Conservation (phyloP, 2,888 invertebrate genomes). For the Lottia gigantea region DNA sequence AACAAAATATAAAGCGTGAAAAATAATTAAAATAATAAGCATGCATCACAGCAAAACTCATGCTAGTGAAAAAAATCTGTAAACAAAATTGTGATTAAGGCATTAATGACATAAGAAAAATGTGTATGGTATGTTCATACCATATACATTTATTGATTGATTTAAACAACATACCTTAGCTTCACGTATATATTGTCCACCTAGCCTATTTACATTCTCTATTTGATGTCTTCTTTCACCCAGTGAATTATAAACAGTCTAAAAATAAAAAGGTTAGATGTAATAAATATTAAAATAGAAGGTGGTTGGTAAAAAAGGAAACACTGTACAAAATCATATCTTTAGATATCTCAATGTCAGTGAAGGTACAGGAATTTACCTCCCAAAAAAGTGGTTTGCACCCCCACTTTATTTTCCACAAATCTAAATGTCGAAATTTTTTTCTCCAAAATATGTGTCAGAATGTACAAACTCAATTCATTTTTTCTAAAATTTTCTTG, state of each 20-base stretch:
- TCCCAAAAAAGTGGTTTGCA: too few species aligned
- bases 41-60: conserved; percentile 5
- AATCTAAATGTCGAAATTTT: too few species aligned
- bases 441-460: too few species aligned
- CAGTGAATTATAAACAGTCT: conserved; percentile 92
- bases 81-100: too few species aligned
- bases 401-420: too few species aligned
- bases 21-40: background rate
- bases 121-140: background rate
- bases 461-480: too few species aligned
- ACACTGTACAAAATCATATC: background rate
- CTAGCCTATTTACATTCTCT: conserved; percentile 94
- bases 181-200: conserved; percentile 94
- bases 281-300: background rate
- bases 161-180: conserved; percentile 82
- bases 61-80: background rate
- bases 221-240: conserved; percentile 93
- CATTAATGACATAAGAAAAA: too few species aligned
- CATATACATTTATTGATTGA: conserved; percentile 3
- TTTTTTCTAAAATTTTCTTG: too few species aligned
- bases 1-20: background rate
- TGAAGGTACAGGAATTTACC: too few species aligned
- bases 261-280: conserved; percentile 53
- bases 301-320: background rate
- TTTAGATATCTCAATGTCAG: too few species aligned